Evolutionary conservation across 2,888 invertebrate genomes (phyloP), one percentile per base, ranked within the genome.

Genomic region (Drosophila maculinotata): DNA sequence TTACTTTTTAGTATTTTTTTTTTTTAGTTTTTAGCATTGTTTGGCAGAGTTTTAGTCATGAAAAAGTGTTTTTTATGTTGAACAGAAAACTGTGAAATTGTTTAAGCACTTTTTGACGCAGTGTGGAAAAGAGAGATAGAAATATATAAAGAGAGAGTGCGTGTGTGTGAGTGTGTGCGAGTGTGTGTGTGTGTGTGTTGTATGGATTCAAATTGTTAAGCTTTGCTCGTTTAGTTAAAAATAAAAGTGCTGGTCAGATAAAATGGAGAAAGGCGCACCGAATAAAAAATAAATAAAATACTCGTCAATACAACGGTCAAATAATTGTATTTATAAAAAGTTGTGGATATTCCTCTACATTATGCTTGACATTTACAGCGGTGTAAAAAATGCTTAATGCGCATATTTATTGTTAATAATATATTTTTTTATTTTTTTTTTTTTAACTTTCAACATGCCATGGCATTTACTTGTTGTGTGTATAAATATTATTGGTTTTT

Each of bases 331-430:
- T 12, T 23, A 7, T 53, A 9, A 49, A 35, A 42, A 47, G 30
- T 39, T 49, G 35, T 57, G 17, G 28, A 23, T 73, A 54, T 39
- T 57, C 41, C 38, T 54, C 69, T 63, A 63, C 58, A 33, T 59
- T 49, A 53, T 67, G 83, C 76, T 64, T 69, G 63, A 76, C 68
- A 81, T 85, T 76, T 85, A 81, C 81, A 83, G 81, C 86, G 64
- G 53, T 76, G 66, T 70, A 76, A 64, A 69, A 65, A 65, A 70
- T 69, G 57, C 59, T 51, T 53, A 62, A 69, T 67, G 56, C 56
- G 42, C 53, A 62, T 66, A 39, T 58, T 53, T 69, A 39, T 58
- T 36, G 35, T 60, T 68, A 63, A 57, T 69, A 53, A 53, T 69
- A 75, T 52, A 36, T 63, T n/a, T 65, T 53, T 25, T 20, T 33